A percentile compares a stretch with the other conserved stretches of the same genome.
Evolutionary conservation across 2,797 vertebrate genomes (phyloP).

Genomic region (Cynodonichthys magdalenae): DNA sequence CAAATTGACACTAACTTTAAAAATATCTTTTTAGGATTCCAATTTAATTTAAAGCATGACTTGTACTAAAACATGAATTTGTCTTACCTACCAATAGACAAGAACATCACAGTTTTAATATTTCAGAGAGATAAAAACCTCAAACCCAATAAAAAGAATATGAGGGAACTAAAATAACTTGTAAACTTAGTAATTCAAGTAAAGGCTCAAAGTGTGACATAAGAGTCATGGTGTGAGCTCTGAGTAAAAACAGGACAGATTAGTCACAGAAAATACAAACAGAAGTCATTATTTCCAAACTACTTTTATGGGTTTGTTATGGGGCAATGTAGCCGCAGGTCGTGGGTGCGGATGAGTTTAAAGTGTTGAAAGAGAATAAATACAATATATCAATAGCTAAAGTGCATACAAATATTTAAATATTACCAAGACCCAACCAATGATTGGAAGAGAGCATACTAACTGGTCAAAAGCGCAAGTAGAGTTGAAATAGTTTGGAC

Average conservation of each 20-base stretch:
- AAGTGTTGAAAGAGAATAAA: not conserved
- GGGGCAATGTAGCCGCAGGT: not conserved
- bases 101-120: not conserved
- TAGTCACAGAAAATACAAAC: not conserved
- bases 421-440: not conserved
- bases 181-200: not conserved
- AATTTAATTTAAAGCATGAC: too few species aligned
- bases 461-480: not conserved
- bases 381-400: not conserved
- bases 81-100: too few species aligned
- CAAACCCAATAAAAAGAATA: not conserved
- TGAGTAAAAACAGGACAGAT: conserved; percentile 2
- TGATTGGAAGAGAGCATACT: not conserved
- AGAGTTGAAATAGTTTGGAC: not conserved
- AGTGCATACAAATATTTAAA: not conserved
- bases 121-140: not conserved
- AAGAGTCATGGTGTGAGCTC: not conserved
- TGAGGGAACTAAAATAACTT: too few species aligned
- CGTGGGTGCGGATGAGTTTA: too few species aligned
- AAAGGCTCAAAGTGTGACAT: not conserved
- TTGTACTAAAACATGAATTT: too few species aligned
- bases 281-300: not conserved
- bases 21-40: too few species aligned
- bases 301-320: not conserved
- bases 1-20: too few species aligned